These are phyloP conservation scores for Scyliorhinus canicula DNA, from an alignment of 2,797 vertebrate genomes.

Conservation along the genomic window DNA sequence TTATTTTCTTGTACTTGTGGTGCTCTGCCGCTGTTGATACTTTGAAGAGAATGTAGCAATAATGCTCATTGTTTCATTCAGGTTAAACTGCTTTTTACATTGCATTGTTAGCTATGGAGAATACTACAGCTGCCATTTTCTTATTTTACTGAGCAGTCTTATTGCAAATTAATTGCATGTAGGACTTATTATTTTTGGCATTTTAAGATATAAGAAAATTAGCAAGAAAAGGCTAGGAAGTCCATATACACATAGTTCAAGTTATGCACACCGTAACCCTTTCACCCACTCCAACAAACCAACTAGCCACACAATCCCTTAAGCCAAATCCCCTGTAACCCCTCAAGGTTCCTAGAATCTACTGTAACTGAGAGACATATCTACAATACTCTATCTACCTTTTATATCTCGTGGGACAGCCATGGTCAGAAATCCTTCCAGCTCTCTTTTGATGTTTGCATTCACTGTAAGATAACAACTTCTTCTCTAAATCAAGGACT, in stretches of 20 bases:
- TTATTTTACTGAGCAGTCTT: not conserved
- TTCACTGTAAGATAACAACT: not conserved
- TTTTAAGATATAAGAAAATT: not conserved
- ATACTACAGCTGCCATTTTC: not conserved
- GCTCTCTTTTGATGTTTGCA: not conserved
- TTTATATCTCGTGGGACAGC: not conserved
- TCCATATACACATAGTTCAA: not conserved
- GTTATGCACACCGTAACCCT: not conserved
- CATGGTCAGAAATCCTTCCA: not conserved
- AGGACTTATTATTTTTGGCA: not conserved
- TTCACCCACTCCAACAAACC: not conserved
- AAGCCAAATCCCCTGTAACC: too few species aligned
- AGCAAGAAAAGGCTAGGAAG: not conserved
- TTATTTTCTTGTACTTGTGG: not conserved
- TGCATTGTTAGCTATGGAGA: not conserved
- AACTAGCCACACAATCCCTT: not conserved
- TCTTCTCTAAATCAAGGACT: not conserved
- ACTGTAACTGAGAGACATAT: not conserved
- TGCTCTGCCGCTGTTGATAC: not conserved
- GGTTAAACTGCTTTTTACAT: not conserved
- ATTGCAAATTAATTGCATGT: not conserved
- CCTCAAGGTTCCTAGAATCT: not conserved
- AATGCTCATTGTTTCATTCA: not conserved
- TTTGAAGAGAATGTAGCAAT: not conserved
- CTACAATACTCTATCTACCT: not conserved